Conservation (phyloP, 2,888 invertebrate genomes). For the Acanthosepion esculentum region DNA sequence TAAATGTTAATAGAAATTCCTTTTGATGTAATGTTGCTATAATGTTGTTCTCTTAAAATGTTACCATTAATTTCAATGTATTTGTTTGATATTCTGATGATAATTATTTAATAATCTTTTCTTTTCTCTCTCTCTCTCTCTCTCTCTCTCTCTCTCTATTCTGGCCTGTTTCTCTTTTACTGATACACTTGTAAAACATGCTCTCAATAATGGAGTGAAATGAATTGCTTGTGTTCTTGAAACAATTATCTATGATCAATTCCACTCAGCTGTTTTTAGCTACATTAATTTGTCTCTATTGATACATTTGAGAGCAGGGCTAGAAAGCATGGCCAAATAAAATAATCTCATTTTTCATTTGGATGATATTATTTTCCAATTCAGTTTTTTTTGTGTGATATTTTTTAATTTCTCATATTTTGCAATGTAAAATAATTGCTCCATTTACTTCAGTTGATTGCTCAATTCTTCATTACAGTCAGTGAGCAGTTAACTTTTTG, state of each 20-base stretch:
- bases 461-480: background rate
- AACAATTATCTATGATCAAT: constrained; percentile 22
- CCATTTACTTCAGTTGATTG: background rate
- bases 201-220: background rate
- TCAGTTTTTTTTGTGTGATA: background rate
- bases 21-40: background rate
- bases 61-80: background rate
- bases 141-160: background rate
- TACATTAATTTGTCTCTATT: background rate
- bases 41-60: background rate
- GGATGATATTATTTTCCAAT: background rate
- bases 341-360: constrained; percentile 33
- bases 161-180: background rate
- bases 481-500: background rate
- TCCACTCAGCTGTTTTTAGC: background rate
- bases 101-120: background rate
- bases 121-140: background rate
- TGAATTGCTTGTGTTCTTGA: constrained; percentile 21
- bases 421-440: constrained; percentile 3
- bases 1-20: background rate
- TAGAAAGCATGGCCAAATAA: constrained; percentile 17
- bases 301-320: background rate
- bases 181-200: background rate
- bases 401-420: background rate
- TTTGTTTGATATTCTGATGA: background rate